A percentile compares a stretch with the other conserved stretches of the same genome.
phyloP scores from a whole-genome alignment of 53 echinoderm and acorn worm species.

The Zoroaster sp. region DNA sequence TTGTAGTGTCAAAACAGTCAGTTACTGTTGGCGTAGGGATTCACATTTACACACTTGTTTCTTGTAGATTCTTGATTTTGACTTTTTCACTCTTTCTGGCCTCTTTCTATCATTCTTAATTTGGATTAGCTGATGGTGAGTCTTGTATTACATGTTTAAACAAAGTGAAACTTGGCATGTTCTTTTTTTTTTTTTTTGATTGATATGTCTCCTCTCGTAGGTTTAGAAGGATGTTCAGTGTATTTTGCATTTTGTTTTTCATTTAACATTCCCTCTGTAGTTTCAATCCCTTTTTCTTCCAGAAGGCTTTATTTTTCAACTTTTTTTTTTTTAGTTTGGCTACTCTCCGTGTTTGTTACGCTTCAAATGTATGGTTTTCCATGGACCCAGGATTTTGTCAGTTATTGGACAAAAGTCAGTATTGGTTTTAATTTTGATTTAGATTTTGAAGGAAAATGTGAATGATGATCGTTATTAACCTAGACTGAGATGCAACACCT shows the following conservation, averaged over 20 bases:
- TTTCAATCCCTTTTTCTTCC: background rate
- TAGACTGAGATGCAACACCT: no score
- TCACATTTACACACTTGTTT: background rate
- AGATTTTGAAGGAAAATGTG: no score
- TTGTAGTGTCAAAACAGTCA: no score
- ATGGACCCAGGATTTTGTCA: no score
- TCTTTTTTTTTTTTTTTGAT: no score
- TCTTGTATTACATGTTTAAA: background rate
- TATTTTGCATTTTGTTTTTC: background rate
- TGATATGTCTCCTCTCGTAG: background rate
- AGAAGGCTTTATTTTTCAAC: background rate
- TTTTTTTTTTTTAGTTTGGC: background rate
- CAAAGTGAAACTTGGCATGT: background rate
- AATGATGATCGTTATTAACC: no score
- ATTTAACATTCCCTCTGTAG: background rate
- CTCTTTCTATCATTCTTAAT: slow-evolving; percentile 41
- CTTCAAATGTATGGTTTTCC: no score
- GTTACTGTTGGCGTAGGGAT: no score
- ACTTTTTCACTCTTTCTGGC: slow-evolving; percentile 26
- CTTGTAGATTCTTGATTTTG: slow-evolving; percentile 1
- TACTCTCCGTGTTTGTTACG: background rate
- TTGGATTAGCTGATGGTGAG: slow-evolving; percentile 66
- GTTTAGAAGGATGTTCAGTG: background rate
- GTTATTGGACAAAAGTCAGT: no score
- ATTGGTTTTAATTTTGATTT: no score